Evolutionary conservation across 2,888 invertebrate genomes (phyloP), one percentile per base, ranked within the genome.

Genomic region (Strigamia maritima): DNA sequence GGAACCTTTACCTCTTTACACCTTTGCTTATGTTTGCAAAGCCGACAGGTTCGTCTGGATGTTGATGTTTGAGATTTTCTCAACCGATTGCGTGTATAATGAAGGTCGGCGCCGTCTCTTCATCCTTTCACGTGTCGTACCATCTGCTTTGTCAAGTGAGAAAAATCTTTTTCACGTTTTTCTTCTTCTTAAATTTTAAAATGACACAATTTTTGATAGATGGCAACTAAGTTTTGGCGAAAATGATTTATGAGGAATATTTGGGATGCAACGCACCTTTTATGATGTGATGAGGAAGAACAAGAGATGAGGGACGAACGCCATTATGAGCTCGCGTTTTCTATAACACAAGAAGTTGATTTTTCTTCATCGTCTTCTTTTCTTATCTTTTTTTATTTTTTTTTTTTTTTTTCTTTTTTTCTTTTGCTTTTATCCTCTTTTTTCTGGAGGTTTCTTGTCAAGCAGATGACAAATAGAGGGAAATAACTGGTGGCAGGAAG

Each of bases 201-300:
- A n/a, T 70, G 70, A 70, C 70, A 70, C 70, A 70, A 70, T 70
- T 70, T 70, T 70, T 70, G 70, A 70, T 70, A 70, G 70, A 70
- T 70, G 70, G 70, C 70, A 70, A 70, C 70, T 70, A 70, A 70
- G 70, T 70, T 70, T 26, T 28, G 28, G 70, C 1, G 28, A 70
- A 26, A 28, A 70, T 70, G 70, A 70, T 70, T 70, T 70, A 70
- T 70, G 70, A 70, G 70, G 70, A 70, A 70, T 70, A 70, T 70
- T 70, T 70, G 14, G 70, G 26, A 28, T 70, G 70, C 70, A 28
- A 70, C 26, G 70, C 70, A 70, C 70, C 70, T 70, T 70, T 70
- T 70, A 26, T 70, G 28, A 28, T 70, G 26, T 70, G 70, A 70
- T 70, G 70, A 70, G 70, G 70, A 70, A 70, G 70, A 70, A 70